Evolutionary conservation across 1,140 invertebrate genomes (phyloP).

Genomic region (Drosophila sproati): DNA sequence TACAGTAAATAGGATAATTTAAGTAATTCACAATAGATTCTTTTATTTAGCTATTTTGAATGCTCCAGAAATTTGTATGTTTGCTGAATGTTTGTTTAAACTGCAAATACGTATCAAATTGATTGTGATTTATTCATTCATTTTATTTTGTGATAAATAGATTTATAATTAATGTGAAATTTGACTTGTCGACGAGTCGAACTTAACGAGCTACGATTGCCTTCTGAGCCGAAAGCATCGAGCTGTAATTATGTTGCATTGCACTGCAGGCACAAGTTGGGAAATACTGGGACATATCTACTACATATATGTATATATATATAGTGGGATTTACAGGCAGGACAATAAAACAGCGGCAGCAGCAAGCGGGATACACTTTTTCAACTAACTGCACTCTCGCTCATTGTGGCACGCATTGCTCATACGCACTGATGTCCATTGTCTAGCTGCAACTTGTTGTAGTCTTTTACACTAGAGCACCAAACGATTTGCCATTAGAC

Average conservation of each 20-base stretch:
- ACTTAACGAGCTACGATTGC: slow-evolving; percentile 58
- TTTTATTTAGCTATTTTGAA: slow-evolving; percentile 49
- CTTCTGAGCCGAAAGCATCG: slow-evolving; percentile 59
- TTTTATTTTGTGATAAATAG: not conserved
- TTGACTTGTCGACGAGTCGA: slow-evolving; percentile 8
- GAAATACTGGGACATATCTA: slow-evolving; percentile 15
- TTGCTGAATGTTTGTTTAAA: slow-evolving; percentile 15
- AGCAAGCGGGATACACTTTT: not conserved
- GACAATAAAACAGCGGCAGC: slow-evolving; percentile 10
- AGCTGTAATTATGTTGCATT: slow-evolving; percentile 73
- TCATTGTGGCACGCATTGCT: slow-evolving; percentile 17
- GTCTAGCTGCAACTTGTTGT: slow-evolving; percentile 56
- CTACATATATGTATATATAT: slow-evolving; percentile 19
- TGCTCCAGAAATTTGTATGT: slow-evolving; percentile 33
- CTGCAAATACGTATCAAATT: slow-evolving; percentile 13
- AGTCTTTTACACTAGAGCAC: slow-evolving; percentile 17
- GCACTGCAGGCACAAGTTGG: slow-evolving; percentile 11
- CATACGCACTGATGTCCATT: slow-evolving; percentile 44
- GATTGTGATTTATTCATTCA: slow-evolving; percentile 8
- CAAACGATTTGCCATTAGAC: slow-evolving; percentile 43
- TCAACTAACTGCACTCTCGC: slow-evolving; percentile 24
- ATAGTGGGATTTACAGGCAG: slow-evolving; percentile 18
- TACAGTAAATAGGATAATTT: slow-evolving; percentile 22
- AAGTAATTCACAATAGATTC: slow-evolving; percentile 19
- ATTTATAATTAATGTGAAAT: slow-evolving; percentile 1